phyloP scores from a whole-genome alignment of 2,113 vertebrate genomes.

The Hypocryptadius cinnamomeus region DNA sequence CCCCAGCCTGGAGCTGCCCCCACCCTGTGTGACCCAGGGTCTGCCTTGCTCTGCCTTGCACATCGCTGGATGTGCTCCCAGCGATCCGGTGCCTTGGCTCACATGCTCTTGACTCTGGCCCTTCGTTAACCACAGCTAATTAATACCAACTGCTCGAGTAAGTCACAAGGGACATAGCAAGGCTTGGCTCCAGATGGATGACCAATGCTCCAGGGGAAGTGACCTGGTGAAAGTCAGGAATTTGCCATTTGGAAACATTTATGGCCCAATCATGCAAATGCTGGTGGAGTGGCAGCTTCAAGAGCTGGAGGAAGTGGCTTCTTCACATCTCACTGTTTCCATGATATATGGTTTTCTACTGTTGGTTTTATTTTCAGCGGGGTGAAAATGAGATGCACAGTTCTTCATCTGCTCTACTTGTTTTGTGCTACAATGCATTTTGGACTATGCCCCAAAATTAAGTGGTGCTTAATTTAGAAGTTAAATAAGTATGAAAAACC shows the following conservation, averaged over 20 bases:
- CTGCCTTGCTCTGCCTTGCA: not conserved
- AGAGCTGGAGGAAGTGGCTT: not conserved
- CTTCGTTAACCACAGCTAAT: not conserved
- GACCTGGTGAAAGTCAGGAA: not conserved
- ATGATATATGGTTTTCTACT: not conserved
- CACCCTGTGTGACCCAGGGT: accelerated
- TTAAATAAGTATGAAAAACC: slow-evolving; percentile 25
- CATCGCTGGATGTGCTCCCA: accelerated
- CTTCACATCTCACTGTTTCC: not conserved
- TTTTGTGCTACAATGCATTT: not conserved
- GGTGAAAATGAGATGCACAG: slow-evolving; percentile 15
- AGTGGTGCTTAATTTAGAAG: slow-evolving; percentile 8
- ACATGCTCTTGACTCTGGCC: not conserved
- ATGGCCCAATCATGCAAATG: not conserved
- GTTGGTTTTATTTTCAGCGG: not conserved
- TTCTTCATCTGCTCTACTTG: slow-evolving; percentile 18
- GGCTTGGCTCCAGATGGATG: not conserved
- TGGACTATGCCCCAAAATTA: slow-evolving; percentile 25
- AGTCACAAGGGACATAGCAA: not conserved
- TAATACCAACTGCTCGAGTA: not conserved
- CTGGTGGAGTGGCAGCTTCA: not conserved
- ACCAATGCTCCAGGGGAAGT: not conserved
- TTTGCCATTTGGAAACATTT: not conserved
- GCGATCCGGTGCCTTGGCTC: accelerated
- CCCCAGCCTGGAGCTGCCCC: not conserved